Evolutionary conservation across 2,113 vertebrate genomes (phyloP), one percentile per base, ranked within the genome.

Genomic region (Machaerirhynchus nigripectus): DNA sequence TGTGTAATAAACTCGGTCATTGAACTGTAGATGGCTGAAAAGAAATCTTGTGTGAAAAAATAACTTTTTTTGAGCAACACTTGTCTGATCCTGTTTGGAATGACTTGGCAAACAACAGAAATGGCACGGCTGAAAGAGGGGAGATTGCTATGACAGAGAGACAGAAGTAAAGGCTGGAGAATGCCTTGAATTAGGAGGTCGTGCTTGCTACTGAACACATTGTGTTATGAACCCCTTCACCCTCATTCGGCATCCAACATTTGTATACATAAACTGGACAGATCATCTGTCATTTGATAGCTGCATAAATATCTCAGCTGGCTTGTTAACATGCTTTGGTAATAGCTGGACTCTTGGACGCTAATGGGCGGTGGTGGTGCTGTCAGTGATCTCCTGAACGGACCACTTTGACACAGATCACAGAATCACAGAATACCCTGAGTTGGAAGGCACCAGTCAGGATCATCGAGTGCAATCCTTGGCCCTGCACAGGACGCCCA

Each of bases 381-480:
- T 75, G 47, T 80, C 88, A 40, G 47, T 69, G 9, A 7, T 85
- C 93, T 91, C 78, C 94, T 87, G 53, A 74, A 68, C 59, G 86
- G 71, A 67, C 63, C 67, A 7, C 74, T 89, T n/a, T 44, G 56
- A 55, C n/a, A 40, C 16, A 64, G 80, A 81, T 67, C 70, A 50
- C 2, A 40, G 74, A 19, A 49, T 15, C 13, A 60, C 17, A 31
- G 40, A 35, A 69, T 11, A 13, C 11, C 30, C 63, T 20, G 71
- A 23, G 47, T 1, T 76, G 40, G 24, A 53, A 60, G 24, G n/a
- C 1, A 55, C n/a, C 39, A 47, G 35, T 2, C 6, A 37, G 30
- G 17, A 42, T 19, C 17, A 35, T 4, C 0, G 0, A 42, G 26
- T 49, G 15, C 35, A 42, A 3, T 0, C 1, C n/a, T 31, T 61